These are phyloP conservation scores for Cyrtodaria siliqua DNA, from an alignment of 2,888 invertebrate species.

Conservation along the genomic window DNA sequence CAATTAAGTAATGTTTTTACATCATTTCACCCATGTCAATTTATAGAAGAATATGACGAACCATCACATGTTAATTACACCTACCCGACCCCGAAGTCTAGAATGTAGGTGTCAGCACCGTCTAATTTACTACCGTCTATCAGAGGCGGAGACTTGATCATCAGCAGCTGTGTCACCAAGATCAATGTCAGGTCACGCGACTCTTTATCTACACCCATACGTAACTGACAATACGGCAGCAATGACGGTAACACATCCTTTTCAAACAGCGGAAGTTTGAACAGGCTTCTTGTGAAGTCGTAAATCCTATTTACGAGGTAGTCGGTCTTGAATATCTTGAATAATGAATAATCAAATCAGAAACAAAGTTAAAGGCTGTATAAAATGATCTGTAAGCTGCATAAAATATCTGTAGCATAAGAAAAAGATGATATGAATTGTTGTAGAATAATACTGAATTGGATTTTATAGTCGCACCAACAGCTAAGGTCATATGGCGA, in stretches of 20 bases:
- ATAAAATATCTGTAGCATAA: too few relatives aligned
- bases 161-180: conserved; percentile 90
- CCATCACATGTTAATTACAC: too few relatives aligned
- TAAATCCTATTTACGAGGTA: conserved; percentile 59
- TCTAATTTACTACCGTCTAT: conserved; percentile 77
- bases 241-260: conserved; percentile 83
- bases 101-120: conserved; percentile 87
- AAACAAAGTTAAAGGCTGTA: too few relatives aligned
- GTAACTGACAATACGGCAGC: conserved; percentile 69
- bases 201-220: conserved; percentile 19
- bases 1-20: too few relatives aligned
- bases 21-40: too few relatives aligned
- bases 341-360: too few relatives aligned
- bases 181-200: conserved; percentile 85
- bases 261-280: conserved; percentile 82
- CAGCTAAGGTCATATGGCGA: too few relatives aligned
- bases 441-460: too few relatives aligned
- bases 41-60: too few relatives aligned
- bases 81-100: conserved; percentile 86
- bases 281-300: conserved; percentile 83
- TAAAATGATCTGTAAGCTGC: too few relatives aligned
- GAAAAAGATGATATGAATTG: too few relatives aligned
- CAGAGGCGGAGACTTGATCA: conserved; percentile 90
- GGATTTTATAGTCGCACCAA: too few relatives aligned
- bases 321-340: conserved; percentile 73